Evolutionary conservation across 2,888 invertebrate species (phyloP), one percentile per base, ranked within the genome.

Genomic region (Zhuqinia jingwanae): DNA sequence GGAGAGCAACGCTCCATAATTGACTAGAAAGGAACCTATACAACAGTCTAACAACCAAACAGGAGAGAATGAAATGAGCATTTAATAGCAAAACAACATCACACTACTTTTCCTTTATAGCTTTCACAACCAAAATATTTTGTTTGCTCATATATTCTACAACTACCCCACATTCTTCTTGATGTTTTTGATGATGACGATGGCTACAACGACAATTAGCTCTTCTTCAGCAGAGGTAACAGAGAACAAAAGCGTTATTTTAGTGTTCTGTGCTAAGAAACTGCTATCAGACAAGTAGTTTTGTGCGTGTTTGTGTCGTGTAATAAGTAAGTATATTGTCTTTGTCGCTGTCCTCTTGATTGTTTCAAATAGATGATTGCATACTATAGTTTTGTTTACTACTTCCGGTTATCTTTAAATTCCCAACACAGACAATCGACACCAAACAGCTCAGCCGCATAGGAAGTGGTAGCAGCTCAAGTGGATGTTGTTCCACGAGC

Each of bases 401-500:
- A 36, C 36, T 17, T 53, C 15, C 56, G 20, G n/a, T 5, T 11
- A 11, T 6, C 58, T 58, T 13, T 15, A 58, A 22, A 58, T 36
- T 36, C 36, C 36, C 8, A 36, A 36, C 15, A 47, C 6, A 85
- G 85, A 85, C 85, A 25, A 53, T 85, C 73, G 80, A 79, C 53
- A 85, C 80, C 15, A 85, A 85, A 70, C 79, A 85, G 15, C 30
- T 85, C 36, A 85, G 80, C 73, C 85, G 85, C 8, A 79, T 85
- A 27, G 85, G 85, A 25, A 85, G 85, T 25, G 60, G 73, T 20
- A 76, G 20, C 20, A 70, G 75, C 25, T 36, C 36, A 36, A 73
- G 75, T 27, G 11, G 81, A n/a, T 27, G 75, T 10, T 75, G 75
- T 75, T 75, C 53, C 13, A 75, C 75, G 2, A 30, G 75, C 30